Percentiles rank a stretch among this genome's conserved stretches.
Conservation (phyloP, 2,888 invertebrate genomes). For the Agrochola lychnidis region DNA sequence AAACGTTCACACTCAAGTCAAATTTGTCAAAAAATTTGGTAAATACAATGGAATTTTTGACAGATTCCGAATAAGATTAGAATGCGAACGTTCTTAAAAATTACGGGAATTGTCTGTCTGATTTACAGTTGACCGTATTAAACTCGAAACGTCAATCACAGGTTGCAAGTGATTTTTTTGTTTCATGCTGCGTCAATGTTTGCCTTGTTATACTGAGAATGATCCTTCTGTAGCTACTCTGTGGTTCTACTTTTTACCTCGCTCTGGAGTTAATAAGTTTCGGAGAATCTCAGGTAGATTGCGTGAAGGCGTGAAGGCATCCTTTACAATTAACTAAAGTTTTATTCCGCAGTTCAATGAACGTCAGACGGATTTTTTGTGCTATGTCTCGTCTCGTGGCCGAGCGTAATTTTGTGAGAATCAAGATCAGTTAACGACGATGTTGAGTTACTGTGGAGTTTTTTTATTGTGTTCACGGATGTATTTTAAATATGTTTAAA, state of each 20-base stretch:
- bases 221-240: conserved; percentile 11
- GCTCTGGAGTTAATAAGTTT: conserved; percentile 50
- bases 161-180: conserved; percentile 12
- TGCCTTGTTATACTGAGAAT: conserved; percentile 25
- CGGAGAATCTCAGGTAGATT: conserved; percentile 62
- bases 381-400: conserved; percentile 9
- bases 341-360: conserved; percentile 58
- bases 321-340: conserved; percentile 57
- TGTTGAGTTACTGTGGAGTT: neutral
- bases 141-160: conserved; percentile 11
- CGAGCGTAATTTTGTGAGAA: conserved; percentile 18
- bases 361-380: conserved; percentile 47
- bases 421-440: neutral
- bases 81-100: too few relatives aligned
- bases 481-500: neutral
- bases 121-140: conserved; percentile 3
- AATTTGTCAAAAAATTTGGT: too few relatives aligned
- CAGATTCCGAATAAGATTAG: too few relatives aligned
- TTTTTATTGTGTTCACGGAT: neutral
- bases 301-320: conserved; percentile 64
- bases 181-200: neutral
- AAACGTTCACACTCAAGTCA: too few relatives aligned
- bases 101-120: too few relatives aligned
- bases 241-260: conserved; percentile 38
- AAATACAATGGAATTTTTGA: too few relatives aligned